phyloP scores from a whole-genome alignment of 2,888 invertebrate genomes.

The Villa cingulata region DNA sequence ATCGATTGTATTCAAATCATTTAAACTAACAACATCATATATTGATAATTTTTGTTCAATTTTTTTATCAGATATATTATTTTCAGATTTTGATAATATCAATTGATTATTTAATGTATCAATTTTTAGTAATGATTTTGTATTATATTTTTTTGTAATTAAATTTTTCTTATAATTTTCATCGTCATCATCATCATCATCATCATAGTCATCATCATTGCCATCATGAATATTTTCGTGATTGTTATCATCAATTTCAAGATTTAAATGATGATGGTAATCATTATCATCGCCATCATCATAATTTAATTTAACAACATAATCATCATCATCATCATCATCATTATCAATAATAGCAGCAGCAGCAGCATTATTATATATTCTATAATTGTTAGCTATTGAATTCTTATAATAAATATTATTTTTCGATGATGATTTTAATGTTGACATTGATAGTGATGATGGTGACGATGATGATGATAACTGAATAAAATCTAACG shows the following conservation, averaged over 20 bases:
- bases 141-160: not conserved
- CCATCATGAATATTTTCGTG: not conserved
- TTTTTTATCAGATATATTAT: conserved; percentile 20
- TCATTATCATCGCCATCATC: not conserved
- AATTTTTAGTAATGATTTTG: conserved; percentile 3
- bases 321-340: not conserved
- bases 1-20: conserved; percentile 18
- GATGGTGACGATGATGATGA: no score
- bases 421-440: no score
- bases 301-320: not conserved
- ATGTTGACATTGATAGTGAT: no score
- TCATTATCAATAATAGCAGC: no score
- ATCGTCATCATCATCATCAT: not conserved
- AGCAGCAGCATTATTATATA: no score
- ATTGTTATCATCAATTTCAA: no score
- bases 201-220: not conserved
- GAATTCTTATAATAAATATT: no score
- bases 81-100: conserved; percentile 20
- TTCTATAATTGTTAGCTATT: no score
- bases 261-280: not conserved
- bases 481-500: conserved; percentile 2
- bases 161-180: not conserved
- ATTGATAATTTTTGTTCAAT: conserved; percentile 14
- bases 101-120: conserved; percentile 7
- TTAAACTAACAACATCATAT: conserved; percentile 23